Percentiles rank a stretch among this genome's conserved stretches.
Conservation (phyloP, 2,797 vertebrate species). For the Meda fulgida region DNA sequence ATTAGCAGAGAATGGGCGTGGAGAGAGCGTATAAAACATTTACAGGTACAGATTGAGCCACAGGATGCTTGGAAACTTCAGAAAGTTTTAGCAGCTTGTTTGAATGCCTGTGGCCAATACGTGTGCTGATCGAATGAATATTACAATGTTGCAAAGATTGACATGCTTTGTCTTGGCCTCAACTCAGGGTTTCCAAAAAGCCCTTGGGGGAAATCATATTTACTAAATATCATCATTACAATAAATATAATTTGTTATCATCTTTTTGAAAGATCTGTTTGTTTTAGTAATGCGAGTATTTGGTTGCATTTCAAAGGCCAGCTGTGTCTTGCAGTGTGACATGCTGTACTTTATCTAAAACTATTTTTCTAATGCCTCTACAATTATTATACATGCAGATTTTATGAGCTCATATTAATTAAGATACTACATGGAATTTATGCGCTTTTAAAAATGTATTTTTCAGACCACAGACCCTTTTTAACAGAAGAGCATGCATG, state of each 20-base stretch:
- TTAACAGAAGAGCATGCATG: neutral
- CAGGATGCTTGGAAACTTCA: conserved; percentile 22
- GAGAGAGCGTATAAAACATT: conserved; percentile 68
- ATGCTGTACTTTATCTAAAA: neutral
- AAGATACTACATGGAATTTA: neutral
- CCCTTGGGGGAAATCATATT: neutral
- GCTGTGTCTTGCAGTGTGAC: neutral
- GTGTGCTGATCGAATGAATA: neutral
- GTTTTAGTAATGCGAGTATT: neutral
- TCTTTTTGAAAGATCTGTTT: neutral
- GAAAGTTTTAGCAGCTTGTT: conserved; percentile 7
- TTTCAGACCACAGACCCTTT: neutral
- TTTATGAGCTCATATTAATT: neutral
- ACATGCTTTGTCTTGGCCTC: neutral
- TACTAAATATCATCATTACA: neutral
- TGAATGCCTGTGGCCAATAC: neutral
- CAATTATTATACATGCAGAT: neutral
- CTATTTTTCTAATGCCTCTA: neutral
- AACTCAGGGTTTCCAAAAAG: neutral
- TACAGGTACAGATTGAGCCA: conserved; percentile 31
- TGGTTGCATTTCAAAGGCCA: neutral
- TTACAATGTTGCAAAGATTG: neutral
- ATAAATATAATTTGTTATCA: neutral
- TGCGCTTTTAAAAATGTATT: neutral
- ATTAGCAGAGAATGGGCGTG: conserved; percentile 80